Conservation (phyloP, 2,113 vertebrate species). For the Emydocephalus ijimae region DNA sequence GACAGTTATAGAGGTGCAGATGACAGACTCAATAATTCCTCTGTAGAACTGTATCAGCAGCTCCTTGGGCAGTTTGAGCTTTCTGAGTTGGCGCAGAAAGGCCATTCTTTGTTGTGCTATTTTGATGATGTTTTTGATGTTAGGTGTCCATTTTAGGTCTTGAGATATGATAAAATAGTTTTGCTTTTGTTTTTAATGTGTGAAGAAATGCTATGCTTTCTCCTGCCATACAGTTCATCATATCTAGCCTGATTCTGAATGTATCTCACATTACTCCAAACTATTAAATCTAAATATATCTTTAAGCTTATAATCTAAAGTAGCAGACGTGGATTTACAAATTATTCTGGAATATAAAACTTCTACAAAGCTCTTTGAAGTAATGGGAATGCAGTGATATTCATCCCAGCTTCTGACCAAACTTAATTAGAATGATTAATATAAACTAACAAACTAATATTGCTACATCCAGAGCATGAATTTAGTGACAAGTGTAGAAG, state of each 20-base stretch:
- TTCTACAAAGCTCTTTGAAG: not conserved
- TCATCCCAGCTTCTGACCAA: not conserved
- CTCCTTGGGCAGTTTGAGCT: no score
- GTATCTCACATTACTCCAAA: not conserved
- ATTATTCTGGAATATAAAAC: not conserved
- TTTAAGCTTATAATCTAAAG: not conserved
- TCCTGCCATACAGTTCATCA: no score
- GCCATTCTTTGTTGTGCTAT: no score
- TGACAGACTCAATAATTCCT: no score
- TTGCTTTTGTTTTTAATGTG: not conserved
- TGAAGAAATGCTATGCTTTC: not conserved
- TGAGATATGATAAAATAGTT: not conserved
- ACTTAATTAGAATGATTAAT: not conserved
- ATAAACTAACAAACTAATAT: not conserved
- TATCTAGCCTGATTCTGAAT: no score
- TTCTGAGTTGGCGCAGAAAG: no score
- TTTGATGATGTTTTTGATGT: no score
- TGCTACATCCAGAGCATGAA: not conserved
- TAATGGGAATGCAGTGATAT: not conserved
- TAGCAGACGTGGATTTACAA: not conserved
- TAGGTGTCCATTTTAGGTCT: no score
- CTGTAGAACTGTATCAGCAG: no score
- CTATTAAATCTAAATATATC: not conserved
- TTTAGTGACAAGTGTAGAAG: slow-evolving; percentile 11
- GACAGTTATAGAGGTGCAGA: no score